A percentile compares a stretch with the other conserved stretches of the same genome.
Evolutionary conservation across 2,113 vertebrate species (phyloP).

Genomic region (Brienomyrus brachyistius): DNA sequence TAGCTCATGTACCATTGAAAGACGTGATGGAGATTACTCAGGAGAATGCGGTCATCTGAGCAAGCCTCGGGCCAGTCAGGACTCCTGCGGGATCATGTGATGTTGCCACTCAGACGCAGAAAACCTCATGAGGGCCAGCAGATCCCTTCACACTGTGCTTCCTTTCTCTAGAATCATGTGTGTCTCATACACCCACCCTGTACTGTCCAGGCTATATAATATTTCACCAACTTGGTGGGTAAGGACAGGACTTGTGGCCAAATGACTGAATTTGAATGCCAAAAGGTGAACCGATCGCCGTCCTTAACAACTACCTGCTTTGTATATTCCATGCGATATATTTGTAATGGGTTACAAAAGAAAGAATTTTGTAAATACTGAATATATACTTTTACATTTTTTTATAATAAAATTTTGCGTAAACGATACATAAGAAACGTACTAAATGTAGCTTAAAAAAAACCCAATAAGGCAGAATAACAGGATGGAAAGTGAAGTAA

Average conservation of each 20-base stretch:
- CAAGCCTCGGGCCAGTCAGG: not conserved
- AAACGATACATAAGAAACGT: not conserved
- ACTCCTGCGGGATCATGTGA: constrained; percentile 21
- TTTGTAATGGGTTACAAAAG: not conserved
- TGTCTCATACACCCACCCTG: not conserved
- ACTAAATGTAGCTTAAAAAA: not conserved
- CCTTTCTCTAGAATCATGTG: not conserved
- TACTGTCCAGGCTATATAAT: not conserved
- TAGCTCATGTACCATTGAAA: not conserved
- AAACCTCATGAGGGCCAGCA: not conserved
- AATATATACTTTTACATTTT: too few species aligned
- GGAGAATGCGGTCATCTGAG: constrained; percentile 26
- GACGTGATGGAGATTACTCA: not conserved
- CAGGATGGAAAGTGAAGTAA: not conserved
- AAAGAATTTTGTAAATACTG: not conserved
- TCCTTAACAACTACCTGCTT: not conserved
- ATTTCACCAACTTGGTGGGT: not conserved
- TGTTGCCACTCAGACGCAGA: not conserved
- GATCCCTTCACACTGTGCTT: not conserved
- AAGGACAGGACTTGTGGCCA: not conserved
- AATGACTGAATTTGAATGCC: not conserved
- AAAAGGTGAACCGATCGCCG: not conserved
- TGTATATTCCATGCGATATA: not conserved
- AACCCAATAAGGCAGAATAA: not conserved
- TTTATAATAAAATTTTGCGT: not conserved